Conservation (phyloP, 2,888 invertebrate genomes). For the Cerastis rubricosa region DNA sequence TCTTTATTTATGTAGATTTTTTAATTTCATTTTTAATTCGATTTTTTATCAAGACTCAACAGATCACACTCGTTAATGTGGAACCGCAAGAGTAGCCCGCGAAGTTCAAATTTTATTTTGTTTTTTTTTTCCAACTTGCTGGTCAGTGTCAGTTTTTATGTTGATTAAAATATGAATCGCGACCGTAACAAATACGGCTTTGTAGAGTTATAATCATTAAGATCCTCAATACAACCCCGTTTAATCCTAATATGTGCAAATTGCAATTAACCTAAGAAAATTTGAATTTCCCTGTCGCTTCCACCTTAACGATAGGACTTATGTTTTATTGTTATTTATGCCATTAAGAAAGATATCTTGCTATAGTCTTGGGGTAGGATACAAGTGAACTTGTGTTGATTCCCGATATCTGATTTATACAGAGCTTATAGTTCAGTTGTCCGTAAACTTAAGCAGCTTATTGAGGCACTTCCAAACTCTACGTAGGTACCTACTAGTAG, state of each 20-base stretch:
- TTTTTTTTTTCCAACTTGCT: too few relatives aligned
- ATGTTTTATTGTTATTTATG: neutral
- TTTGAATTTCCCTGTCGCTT: too few relatives aligned
- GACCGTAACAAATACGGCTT: too few relatives aligned
- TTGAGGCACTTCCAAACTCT: neutral
- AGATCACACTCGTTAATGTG: neutral
- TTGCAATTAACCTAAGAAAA: too few relatives aligned
- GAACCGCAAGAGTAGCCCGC: too few relatives aligned
- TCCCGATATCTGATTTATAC: neutral
- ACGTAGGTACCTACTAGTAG: neutral
- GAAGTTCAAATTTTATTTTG: too few relatives aligned
- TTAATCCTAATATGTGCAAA: too few relatives aligned
- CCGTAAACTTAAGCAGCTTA: neutral
- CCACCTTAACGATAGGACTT: neutral
- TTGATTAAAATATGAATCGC: too few relatives aligned
- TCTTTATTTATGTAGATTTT: slow-evolving; percentile 15
- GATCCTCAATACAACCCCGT: too few relatives aligned
- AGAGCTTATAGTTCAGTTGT: neutral
- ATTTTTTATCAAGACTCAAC: neutral
- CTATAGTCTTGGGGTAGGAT: neutral
- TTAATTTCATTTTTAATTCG: slow-evolving; percentile 1
- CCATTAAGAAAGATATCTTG: neutral
- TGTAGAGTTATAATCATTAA: too few relatives aligned
- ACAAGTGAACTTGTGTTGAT: neutral
- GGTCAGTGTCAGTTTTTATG: too few relatives aligned